Evolutionary conservation across 2,797 vertebrate species (phyloP), one percentile per base, ranked within the genome.

Genomic region (Heliangelus exortis): DNA sequence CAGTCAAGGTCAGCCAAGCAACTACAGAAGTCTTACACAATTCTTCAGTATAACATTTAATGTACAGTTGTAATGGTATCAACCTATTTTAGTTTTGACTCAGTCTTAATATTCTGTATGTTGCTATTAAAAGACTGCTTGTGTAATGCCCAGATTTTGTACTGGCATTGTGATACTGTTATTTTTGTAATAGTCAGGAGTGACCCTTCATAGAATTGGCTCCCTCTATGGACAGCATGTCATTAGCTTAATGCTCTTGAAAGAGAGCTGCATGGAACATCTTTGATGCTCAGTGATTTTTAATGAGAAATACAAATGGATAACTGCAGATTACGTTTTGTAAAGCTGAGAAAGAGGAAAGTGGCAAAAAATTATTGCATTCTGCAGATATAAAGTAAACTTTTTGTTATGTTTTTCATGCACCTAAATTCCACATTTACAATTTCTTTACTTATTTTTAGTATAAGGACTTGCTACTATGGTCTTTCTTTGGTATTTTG

Each of bases 1-100:
- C 92, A 98, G 97, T 89, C 99, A 99, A 98, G 99, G 99, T 99
- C 71, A 89, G 88, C 25, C 45, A 67, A 78, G 28, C 33, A 43
- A 12, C 51, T 69, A 1, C 19, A 66, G n/a, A 51, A 74, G 23
- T 61, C 17, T 67, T 45, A 36, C 8, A 6, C 2, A 43, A 50
- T 78, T 36, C 50, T 62, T 84, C 31, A 47, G 5, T 53, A 48
- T 84, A 65, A 31, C 31, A 21, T 75, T 82, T 78, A 34, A 16
- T 59, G 94, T 75, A 33, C 19, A 69, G 19, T 21, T 84, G 21
- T 58, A 29, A 55, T 48, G 19, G 15, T 73, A 69, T n/a, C 21
- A 59, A 31, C 16, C 21, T 31, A 1, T 45, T 23, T 25, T 0
- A 31, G 17, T 58, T 87, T 94, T 86, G 57, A 67, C 57, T 88